Evolutionary conservation across 1,140 invertebrate genomes (phyloP).

Genomic region (Saccostrea echinata): DNA sequence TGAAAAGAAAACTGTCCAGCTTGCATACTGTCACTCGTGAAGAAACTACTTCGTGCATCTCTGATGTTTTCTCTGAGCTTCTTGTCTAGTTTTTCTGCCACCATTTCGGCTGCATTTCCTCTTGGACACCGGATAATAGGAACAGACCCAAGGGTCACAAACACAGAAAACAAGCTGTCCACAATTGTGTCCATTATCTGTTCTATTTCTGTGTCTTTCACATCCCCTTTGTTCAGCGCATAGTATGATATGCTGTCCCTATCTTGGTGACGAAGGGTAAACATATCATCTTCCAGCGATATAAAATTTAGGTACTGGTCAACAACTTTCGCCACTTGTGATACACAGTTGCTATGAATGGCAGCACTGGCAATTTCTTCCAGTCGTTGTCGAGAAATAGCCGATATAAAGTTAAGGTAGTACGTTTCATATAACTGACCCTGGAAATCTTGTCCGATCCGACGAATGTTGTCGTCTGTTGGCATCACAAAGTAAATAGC

Average conservation of each 20-base stretch:
- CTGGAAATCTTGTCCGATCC: constrained; percentile 93
- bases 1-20: constrained; percentile 92
- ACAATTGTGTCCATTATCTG: constrained; percentile 96
- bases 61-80: constrained; percentile 97
- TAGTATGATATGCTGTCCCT: constrained; percentile 96
- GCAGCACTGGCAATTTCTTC: constrained; percentile 97
- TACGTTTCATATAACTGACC: constrained; percentile 96
- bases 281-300: constrained; percentile 98
- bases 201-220: constrained; percentile 98
- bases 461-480: constrained; percentile 96
- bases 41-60: constrained; percentile 97
- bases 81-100: constrained; percentile 97
- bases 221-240: constrained; percentile 96
- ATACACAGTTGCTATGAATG: constrained; percentile 87
- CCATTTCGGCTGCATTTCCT: constrained; percentile 99
- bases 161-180: constrained; percentile 97
- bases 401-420: constrained; percentile 98
- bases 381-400: constrained; percentile 95
- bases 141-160: constrained; percentile 95
- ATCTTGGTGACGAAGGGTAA: constrained; percentile 95
- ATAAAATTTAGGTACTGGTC: constrained; percentile 99
- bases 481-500: constrained; percentile 99
- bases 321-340: constrained; percentile 92
- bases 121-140: constrained; percentile 97
- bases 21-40: constrained; percentile 89